Evolutionary conservation across 2,797 vertebrate species (phyloP).

Genomic region (Muscicapa comitata): DNA sequence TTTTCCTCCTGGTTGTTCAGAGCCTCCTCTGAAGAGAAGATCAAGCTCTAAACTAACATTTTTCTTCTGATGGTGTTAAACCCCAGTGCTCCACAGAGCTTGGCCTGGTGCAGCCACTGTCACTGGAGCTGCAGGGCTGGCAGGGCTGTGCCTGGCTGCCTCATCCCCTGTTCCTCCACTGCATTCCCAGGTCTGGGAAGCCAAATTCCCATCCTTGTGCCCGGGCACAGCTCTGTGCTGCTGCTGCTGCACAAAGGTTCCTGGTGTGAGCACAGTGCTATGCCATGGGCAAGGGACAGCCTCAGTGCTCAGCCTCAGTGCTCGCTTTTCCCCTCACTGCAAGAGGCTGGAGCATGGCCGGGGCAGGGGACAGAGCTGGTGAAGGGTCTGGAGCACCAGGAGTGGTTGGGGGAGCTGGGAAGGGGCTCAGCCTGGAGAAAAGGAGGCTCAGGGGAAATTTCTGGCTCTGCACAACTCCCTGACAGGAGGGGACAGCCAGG

Average conservation of each 20-base stretch:
- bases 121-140: background rate
- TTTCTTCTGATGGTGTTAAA: background rate
- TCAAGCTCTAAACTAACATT: background rate
- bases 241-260: background rate
- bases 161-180: rapidly evolving
- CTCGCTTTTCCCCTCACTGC: rapidly evolving
- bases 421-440: background rate
- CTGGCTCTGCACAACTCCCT: background rate
- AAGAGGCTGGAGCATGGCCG: rapidly evolving
- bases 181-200: background rate
- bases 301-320: background rate
- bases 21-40: background rate
- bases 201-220: background rate
- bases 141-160: background rate
- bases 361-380: rapidly evolving
- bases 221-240: background rate
- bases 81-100: rapidly evolving
- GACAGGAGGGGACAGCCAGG: background rate
- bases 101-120: background rate
- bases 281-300: rapidly evolving
- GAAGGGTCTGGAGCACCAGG: background rate
- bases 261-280: rapidly evolving
- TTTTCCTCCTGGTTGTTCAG: background rate
- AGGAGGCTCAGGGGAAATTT: background rate
- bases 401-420: background rate